A percentile compares a stretch with the other conserved stretches of the same genome.
phyloP scores from a whole-genome alignment of 2,797 vertebrate species.

The Microctenopoma stevenorrisi region DNA sequence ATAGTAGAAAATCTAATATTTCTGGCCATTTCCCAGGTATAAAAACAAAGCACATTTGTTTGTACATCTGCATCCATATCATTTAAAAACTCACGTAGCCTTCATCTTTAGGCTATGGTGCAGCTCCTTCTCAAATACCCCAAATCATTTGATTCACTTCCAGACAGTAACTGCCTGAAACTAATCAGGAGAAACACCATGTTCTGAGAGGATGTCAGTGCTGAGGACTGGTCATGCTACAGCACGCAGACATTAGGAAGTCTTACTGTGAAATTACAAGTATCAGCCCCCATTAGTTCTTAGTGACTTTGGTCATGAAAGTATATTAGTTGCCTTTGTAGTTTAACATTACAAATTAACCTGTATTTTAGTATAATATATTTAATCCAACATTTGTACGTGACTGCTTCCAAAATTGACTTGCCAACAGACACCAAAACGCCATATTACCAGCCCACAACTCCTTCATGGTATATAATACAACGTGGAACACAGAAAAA shows the following conservation, averaged over 20 bases:
- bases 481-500: constrained; percentile 57
- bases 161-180: constrained; percentile 59
- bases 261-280: constrained; percentile 51
- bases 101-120: constrained; percentile 43
- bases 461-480: constrained; percentile 64
- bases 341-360: constrained; percentile 25
- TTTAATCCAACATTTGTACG: constrained; percentile 16
- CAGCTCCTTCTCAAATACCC: constrained; percentile 47
- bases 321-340: constrained; percentile 1
- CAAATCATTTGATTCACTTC: constrained; percentile 60
- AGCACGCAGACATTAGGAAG: constrained; percentile 48
- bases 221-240: constrained; percentile 40
- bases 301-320: constrained; percentile 48
- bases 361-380: background rate
- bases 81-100: constrained; percentile 73
- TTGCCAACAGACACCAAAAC: constrained; percentile 52
- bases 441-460: constrained; percentile 49
- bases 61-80: constrained; percentile 26
- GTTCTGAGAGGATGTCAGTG: constrained; percentile 51
- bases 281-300: constrained; percentile 56
- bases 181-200: constrained; percentile 50
- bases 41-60: constrained; percentile 27
- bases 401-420: constrained; percentile 34
- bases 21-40: constrained; percentile 16
- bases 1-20: constrained; percentile 35